Evolutionary conservation across 2,888 invertebrate species (phyloP).

Genomic region (Netelia fuscicornis): DNA sequence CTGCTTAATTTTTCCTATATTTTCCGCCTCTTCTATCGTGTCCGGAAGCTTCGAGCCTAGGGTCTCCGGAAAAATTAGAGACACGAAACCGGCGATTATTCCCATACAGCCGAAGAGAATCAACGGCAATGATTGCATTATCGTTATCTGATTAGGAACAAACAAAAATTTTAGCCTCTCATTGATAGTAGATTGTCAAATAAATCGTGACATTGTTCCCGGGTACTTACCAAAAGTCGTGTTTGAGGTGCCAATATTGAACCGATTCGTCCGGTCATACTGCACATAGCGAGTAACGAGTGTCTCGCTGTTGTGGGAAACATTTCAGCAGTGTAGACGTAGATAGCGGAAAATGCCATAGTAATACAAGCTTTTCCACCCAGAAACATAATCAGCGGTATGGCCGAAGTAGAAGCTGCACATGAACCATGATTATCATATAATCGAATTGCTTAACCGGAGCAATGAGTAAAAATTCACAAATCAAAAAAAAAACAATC

Average conservation of each 20-base stretch:
- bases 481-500: constrained; percentile 22
- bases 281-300: constrained; percentile 89
- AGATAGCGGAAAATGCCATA: constrained; percentile 89
- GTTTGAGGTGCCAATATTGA: constrained; percentile 90
- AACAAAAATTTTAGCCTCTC: background rate
- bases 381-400: constrained; percentile 87
- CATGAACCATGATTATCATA: constrained; percentile 81
- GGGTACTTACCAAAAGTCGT: constrained; percentile 87
- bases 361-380: constrained; percentile 89
- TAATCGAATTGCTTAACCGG: constrained; percentile 67
- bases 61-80: constrained; percentile 90
- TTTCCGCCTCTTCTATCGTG: constrained; percentile 89
- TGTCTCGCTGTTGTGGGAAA: constrained; percentile 90
- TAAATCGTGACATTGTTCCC: constrained; percentile 1
- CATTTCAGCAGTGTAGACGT: constrained; percentile 90
- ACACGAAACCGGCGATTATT: constrained; percentile 87
- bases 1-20: constrained; percentile 80
- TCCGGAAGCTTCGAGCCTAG: constrained; percentile 88
- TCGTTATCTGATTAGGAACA: constrained; percentile 74
- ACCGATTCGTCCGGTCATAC: constrained; percentile 89
- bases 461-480: background rate
- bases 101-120: constrained; percentile 89
- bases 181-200: too few species aligned
- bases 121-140: constrained; percentile 86
- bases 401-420: constrained; percentile 85